Evolutionary conservation across 2,888 invertebrate genomes (phyloP).

Genomic region (Arctia plantaginis): DNA sequence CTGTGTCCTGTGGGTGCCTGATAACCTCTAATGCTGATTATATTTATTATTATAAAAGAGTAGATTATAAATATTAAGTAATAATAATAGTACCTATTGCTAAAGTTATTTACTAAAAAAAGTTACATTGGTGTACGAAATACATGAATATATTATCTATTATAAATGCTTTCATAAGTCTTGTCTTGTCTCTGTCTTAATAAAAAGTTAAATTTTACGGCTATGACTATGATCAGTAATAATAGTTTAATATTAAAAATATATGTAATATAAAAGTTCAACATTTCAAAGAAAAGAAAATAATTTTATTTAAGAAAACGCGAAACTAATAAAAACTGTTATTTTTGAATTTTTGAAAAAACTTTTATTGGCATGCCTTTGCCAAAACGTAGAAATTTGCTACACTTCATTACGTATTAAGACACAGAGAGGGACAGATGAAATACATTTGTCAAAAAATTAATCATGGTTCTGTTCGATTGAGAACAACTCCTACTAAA

Average conservation of each 20-base stretch:
- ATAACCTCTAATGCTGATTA: not conserved
- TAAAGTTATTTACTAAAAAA: too few species aligned
- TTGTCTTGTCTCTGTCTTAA: too few species aligned
- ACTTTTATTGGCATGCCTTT: not conserved
- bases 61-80: too few species aligned
- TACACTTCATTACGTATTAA: not conserved
- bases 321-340: slow-evolving; percentile 1
- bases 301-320: not conserved
- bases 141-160: too few species aligned
- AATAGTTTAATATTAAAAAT: not conserved
- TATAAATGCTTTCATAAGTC: too few species aligned
- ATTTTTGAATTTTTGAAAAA: not conserved
- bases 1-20: not conserved
- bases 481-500: not conserved
- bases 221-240: not conserved
- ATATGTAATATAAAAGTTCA: not conserved
- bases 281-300: not conserved
- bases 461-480: not conserved
- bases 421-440: not conserved
- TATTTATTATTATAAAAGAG: too few species aligned
- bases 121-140: too few species aligned
- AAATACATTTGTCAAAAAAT: not conserved
- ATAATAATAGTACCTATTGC: too few species aligned
- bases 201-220: not conserved
- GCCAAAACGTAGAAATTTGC: slow-evolving; percentile 3